phyloP scores from a whole-genome alignment of 1,140 invertebrate species.

The Lasioglossum baleicum region DNA sequence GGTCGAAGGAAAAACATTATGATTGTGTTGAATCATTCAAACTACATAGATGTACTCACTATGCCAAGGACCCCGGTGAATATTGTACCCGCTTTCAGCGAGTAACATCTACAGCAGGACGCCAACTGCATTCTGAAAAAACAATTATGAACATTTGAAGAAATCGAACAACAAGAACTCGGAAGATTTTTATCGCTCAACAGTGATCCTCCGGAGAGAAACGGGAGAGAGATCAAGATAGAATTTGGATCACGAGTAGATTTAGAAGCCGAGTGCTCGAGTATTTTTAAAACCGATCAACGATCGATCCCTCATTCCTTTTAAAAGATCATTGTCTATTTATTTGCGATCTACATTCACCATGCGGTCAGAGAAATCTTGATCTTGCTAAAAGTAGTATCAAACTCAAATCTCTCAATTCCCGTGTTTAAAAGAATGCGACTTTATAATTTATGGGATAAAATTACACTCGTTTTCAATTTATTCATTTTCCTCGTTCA shows the following conservation, averaged over 20 bases:
- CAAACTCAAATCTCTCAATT: too few species aligned
- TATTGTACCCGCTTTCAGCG: constrained; percentile 85
- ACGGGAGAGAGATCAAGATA: neutral
- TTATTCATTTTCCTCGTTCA: too few species aligned
- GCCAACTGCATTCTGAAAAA: constrained; percentile 70
- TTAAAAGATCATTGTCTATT: neutral
- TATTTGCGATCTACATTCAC: neutral
- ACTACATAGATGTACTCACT: constrained; percentile 78
- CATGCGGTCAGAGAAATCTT: neutral
- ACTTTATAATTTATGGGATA: too few species aligned
- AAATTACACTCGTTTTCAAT: too few species aligned
- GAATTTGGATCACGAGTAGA: constrained; percentile 38
- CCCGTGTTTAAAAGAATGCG: too few species aligned
- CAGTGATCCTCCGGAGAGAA: neutral
- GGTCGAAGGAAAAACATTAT: too few species aligned
- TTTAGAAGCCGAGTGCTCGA: constrained; percentile 26
- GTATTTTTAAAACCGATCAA: constrained; percentile 42
- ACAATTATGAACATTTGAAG: neutral
- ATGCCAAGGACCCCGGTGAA: constrained; percentile 85
- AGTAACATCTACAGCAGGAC: constrained; percentile 84
- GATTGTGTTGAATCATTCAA: too few species aligned
- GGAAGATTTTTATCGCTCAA: neutral
- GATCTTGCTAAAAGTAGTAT: too few species aligned
- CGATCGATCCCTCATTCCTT: constrained; percentile 3
- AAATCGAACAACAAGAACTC: too few species aligned